phyloP scores from a whole-genome alignment of 1,140 invertebrate genomes.

The Drosophila rhopaloa region DNA sequence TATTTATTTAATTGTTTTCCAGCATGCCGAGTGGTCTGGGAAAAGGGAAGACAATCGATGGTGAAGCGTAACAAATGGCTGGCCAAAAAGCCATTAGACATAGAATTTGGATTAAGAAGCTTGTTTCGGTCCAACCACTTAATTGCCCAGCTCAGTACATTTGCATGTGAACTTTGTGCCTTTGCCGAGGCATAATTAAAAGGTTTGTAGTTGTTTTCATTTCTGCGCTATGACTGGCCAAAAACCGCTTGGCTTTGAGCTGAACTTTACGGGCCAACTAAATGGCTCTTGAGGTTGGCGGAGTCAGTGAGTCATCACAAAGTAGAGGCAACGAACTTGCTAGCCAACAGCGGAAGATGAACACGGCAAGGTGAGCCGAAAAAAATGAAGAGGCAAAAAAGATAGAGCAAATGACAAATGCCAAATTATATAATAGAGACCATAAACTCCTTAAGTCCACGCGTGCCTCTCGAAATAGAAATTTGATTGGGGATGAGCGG shows the following conservation, averaged over 20 bases:
- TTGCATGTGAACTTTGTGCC: slow-evolving; percentile 53
- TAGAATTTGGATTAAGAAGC: slow-evolving; percentile 46
- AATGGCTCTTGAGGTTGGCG: slow-evolving; percentile 46
- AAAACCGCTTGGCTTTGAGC: slow-evolving; percentile 30
- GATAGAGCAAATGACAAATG: slow-evolving; percentile 30
- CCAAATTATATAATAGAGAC: slow-evolving; percentile 36
- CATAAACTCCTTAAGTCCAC: slow-evolving; percentile 40
- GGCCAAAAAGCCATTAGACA: slow-evolving; percentile 36
- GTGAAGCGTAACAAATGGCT: slow-evolving; percentile 60
- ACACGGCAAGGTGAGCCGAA: slow-evolving; percentile 35
- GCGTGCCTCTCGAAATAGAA: slow-evolving; percentile 19
- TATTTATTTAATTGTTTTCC: slow-evolving; percentile 56
- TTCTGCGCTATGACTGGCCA: slow-evolving; percentile 38
- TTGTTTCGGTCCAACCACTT: slow-evolving; percentile 8
- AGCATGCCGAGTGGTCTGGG: slow-evolving; percentile 6
- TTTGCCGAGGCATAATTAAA: slow-evolving; percentile 53
- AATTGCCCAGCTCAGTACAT: slow-evolving; percentile 30
- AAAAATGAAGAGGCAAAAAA: slow-evolving; percentile 5
- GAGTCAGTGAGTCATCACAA: slow-evolving; percentile 52
- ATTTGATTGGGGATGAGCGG: slow-evolving; percentile 7
- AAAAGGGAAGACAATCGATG: slow-evolving; percentile 39
- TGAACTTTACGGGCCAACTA: slow-evolving; percentile 44
- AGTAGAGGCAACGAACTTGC: slow-evolving; percentile 67
- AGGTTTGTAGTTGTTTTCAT: slow-evolving; percentile 17
- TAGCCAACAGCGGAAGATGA: slow-evolving; percentile 40